Evolutionary conservation across 1,140 invertebrate genomes (phyloP), one percentile per base, ranked within the genome.

Genomic region (Druon quercuslanigerum): DNA sequence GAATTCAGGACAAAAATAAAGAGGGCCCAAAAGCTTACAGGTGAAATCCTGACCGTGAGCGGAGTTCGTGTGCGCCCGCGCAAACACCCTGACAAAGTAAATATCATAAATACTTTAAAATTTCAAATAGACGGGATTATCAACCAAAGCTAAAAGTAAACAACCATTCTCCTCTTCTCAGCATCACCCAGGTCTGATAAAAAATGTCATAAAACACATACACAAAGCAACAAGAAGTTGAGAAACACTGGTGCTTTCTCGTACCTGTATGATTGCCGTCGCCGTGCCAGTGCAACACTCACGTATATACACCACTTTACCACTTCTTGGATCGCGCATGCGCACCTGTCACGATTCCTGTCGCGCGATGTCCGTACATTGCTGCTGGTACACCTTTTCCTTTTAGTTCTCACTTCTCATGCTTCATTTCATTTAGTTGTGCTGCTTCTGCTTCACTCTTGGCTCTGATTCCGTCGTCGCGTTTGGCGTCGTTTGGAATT

Each of bases 161-260:
- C 25, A 33, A 33, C 25, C 25, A 33, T 33, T 33, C 25, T 33
- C 25, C 25, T 33, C 25, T 33, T 33, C 25, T 33, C 25, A 5
- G 25, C 25, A 5, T 7, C 13, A 6, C 14, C 0, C 51, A 52
- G 51, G 17, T n/a, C 14, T 14, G 17, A 19, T 56, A 17, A 56
- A 17, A 19, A 17, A 56, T 19, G n/a, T 56, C n/a, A 17, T 20
- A 20, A 57, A 57, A 20, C 56, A 57, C 19, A 20, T 57, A 57
- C 25, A 57, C 56, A 20, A 20, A 57, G 25, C 25, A 57, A 25
- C 52, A 14, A 3, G 25, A 57, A 12, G 19, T 79, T 87, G 86
- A 86, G 85, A 82, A 73, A 71, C 84, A 84, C 85, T 87, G 86
- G 81, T 85, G 77, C 85, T 86, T 86, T 84, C 82, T 85, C 81